Percentiles rank a stretch among this genome's conserved stretches.
These are phyloP conservation scores for Melanotaenia boesemani DNA, from an alignment of 2,797 vertebrate genomes.

Conservation along the genomic window DNA sequence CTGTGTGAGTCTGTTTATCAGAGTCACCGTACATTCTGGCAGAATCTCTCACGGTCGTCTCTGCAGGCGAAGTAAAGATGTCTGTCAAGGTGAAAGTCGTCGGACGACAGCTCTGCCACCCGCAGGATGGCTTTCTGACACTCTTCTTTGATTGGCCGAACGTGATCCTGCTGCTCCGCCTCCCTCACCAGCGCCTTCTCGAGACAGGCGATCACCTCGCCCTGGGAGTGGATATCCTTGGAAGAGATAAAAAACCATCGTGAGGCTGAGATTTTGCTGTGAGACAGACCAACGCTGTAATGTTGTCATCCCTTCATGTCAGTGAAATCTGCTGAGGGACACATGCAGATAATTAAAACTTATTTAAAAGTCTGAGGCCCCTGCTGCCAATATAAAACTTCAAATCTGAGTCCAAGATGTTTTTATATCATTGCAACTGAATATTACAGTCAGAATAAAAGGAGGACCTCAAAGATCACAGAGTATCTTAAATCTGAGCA, in stretches of 20 bases:
- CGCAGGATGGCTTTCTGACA: constrained; percentile 94
- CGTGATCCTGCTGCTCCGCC: constrained; percentile 84
- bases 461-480: too few species aligned
- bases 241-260: background rate
- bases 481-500: too few species aligned
- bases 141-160: constrained; percentile 84
- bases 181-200: constrained; percentile 92
- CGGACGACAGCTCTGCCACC: constrained; percentile 94
- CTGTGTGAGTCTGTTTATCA: too few species aligned
- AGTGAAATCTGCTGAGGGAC: too few species aligned
- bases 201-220: constrained; percentile 93
- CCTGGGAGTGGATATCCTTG: constrained; percentile 94
- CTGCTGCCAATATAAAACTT: too few species aligned
- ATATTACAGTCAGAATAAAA: too few species aligned
- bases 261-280: background rate
- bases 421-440: too few species aligned
- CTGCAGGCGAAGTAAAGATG: constrained; percentile 95
- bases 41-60: constrained; percentile 94
- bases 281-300: background rate
- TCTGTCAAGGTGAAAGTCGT: constrained; percentile 94
- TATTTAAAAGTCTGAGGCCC: too few species aligned
- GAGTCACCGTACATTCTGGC: constrained; percentile 87
- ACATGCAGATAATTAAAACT: too few species aligned
- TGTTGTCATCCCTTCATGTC: background rate
- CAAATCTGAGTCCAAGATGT: too few species aligned